These are phyloP conservation scores for Holothuria leucospilota DNA, from an alignment of 53 echinoderm and acorn worm genomes.

Conservation along the genomic window DNA sequence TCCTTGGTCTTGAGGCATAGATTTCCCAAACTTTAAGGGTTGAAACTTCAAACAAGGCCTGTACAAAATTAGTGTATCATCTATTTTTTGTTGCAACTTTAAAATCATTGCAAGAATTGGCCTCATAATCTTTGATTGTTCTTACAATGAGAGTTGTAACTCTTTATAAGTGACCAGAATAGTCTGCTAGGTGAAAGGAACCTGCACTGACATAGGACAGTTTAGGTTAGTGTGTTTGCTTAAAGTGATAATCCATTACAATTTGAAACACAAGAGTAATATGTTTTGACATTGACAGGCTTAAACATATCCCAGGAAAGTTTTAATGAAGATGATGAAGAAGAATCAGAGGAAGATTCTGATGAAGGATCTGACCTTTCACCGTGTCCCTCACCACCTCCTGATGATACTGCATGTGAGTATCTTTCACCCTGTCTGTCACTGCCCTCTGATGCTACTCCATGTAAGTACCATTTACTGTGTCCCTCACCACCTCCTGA, in stretches of 20 bases:
- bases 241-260: too few relatives aligned
- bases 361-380: constrained; percentile 64
- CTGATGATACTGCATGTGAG: constrained; percentile 92
- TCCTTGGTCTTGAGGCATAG: too few relatives aligned
- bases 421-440: not conserved
- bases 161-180: not conserved
- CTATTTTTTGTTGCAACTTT: too few relatives aligned
- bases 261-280: too few relatives aligned
- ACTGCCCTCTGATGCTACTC: too few relatives aligned
- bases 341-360: constrained; percentile 66
- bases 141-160: too few relatives aligned
- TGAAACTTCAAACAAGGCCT: too few relatives aligned
- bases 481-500: constrained; percentile 82
- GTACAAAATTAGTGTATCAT: too few relatives aligned
- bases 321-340: constrained; percentile 50
- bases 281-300: not conserved
- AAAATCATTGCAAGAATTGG: too few relatives aligned
- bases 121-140: too few relatives aligned
- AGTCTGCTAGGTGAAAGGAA: not conserved
- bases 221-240: not conserved
- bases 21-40: too few relatives aligned
- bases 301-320: constrained; percentile 13
- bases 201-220: not conserved
- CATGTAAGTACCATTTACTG: constrained; percentile 65
- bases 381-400: constrained; percentile 77